Evolutionary conservation across 30 jellyfish, hydroid and myxozoan species (phyloP).

Genomic region (Chironex yamaguchii): DNA sequence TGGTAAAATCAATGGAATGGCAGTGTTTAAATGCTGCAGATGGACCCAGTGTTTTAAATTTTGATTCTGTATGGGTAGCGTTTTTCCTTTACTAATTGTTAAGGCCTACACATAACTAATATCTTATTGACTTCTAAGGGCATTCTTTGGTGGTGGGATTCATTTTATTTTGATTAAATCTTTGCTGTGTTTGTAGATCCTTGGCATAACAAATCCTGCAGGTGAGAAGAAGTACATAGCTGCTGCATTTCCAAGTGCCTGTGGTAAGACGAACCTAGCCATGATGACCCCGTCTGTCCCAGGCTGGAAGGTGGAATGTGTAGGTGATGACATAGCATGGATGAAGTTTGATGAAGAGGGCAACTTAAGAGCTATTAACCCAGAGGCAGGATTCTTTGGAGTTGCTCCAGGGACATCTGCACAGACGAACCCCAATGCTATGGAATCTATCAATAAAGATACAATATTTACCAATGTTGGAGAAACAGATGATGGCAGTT

Average conservation of each 20-base stretch:
- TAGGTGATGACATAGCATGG: slow-evolving; percentile 99
- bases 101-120: too few relatives aligned
- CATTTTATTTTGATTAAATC: too few relatives aligned
- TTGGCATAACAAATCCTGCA: slow-evolving; percentile 91
- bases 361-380: slow-evolving; percentile 95
- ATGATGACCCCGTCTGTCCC: slow-evolving; percentile 99
- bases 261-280: slow-evolving; percentile 99
- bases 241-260: slow-evolving; percentile 99
- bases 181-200: slow-evolving; percentile 44
- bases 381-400: slow-evolving; percentile 99
- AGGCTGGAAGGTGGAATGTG: slow-evolving; percentile 99
- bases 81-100: too few relatives aligned
- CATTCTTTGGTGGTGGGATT: too few relatives aligned
- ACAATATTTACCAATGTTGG: slow-evolving; percentile 94
- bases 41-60: too few relatives aligned
- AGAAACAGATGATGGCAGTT: slow-evolving; percentile 94
- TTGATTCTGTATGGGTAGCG: too few relatives aligned
- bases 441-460: slow-evolving; percentile 75
- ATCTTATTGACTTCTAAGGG: too few relatives aligned
- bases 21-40: too few relatives aligned
- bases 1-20: too few relatives aligned
- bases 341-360: slow-evolving; percentile 99
- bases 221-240: slow-evolving; percentile 95
- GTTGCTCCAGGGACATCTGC: slow-evolving; percentile 98
- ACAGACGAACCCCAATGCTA: slow-evolving; percentile 90